Evolutionary conservation across 2,888 invertebrate species (phyloP).

Genomic region (Drosophila rubida): DNA sequence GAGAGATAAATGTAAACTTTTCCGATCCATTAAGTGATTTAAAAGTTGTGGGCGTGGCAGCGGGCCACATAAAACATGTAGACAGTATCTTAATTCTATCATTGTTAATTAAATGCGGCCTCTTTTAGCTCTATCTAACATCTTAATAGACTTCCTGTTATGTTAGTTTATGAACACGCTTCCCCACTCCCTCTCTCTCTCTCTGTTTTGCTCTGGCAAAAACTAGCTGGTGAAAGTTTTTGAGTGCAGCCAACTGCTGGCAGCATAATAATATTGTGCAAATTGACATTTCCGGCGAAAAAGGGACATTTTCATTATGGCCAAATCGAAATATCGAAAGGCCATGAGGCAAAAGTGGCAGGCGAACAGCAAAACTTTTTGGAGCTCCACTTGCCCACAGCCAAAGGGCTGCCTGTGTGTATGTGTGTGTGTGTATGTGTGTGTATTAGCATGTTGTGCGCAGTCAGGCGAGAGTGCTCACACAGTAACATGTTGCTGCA

Average conservation of each 20-base stretch:
- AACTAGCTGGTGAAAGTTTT: conserved; percentile 15
- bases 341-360: conserved; percentile 25
- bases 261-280: conserved; percentile 24
- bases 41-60: conserved; percentile 38
- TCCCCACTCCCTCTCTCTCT: not conserved
- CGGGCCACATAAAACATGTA: conserved; percentile 12
- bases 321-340: conserved; percentile 15
- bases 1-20: conserved; percentile 47
- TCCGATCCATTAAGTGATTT: conserved; percentile 58
- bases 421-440: not conserved
- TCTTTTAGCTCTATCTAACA: conserved; percentile 13
- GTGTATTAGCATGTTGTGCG: conserved; percentile 40
- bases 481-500: conserved; percentile 5
- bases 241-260: not conserved
- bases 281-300: conserved; percentile 39
- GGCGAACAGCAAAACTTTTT: conserved; percentile 26
- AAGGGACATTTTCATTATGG: conserved; percentile 34
- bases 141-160: conserved; percentile 19
- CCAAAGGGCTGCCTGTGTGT: not conserved
- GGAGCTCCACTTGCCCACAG: conserved; percentile 17
- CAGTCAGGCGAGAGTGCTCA: conserved; percentile 41
- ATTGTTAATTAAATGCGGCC: conserved; percentile 47
- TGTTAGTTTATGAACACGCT: not conserved
- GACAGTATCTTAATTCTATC: conserved; percentile 43
- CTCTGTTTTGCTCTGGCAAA: not conserved